Evolutionary conservation across 2,888 invertebrate species (phyloP).

Genomic region (Pristionchus maxplancki): DNA sequence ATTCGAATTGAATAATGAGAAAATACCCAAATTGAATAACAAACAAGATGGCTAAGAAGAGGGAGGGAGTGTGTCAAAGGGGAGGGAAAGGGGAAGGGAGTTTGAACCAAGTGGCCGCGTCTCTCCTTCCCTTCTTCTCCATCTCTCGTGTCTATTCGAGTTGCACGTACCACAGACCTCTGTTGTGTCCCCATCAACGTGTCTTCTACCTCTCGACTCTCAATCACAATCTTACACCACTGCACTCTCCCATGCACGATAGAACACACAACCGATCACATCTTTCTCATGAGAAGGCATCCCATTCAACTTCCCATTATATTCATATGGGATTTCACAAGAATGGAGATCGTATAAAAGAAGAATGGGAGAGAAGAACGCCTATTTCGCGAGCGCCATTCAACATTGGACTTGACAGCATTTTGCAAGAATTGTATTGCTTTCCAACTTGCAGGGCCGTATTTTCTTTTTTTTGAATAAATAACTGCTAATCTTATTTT

Average conservation of each 20-base stretch:
- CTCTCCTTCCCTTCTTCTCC: conserved; percentile 16
- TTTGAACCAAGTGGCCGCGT: conserved; percentile 1
- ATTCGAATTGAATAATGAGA: background rate
- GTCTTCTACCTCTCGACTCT: background rate
- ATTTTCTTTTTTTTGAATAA: background rate
- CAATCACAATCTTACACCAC: conserved; percentile 22
- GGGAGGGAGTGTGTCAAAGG: background rate
- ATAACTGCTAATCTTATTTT: background rate
- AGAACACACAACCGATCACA: background rate
- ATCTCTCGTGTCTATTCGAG: conserved; percentile 12
- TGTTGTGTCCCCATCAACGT: conserved; percentile 26
- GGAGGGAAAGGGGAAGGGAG: background rate
- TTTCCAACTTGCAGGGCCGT: background rate
- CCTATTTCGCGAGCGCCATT: background rate
- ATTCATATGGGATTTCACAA: conserved; percentile 22
- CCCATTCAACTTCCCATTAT: background rate
- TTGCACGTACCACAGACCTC: conserved; percentile 30
- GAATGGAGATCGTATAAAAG: conserved; percentile 12
- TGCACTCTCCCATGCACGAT: conserved; percentile 30
- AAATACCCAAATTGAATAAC: background rate
- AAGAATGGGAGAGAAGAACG: background rate
- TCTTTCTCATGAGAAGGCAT: conserved; percentile 17
- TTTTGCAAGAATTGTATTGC: background rate
- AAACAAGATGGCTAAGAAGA: background rate
- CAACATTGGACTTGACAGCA: background rate